phyloP scores from a whole-genome alignment of 1,140 invertebrate genomes.

The Contarinia nasturtii region DNA sequence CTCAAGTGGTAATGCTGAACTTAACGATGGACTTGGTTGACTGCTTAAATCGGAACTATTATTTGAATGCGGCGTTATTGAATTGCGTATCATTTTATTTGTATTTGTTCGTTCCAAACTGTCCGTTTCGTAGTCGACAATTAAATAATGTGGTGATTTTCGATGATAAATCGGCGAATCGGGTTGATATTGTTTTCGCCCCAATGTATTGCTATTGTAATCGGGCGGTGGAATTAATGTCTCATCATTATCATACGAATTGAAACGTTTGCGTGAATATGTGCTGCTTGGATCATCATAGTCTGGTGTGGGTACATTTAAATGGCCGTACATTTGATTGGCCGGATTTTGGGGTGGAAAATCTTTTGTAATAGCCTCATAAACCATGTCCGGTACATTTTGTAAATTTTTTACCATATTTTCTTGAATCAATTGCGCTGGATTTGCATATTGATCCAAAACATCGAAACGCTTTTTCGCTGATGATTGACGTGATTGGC shows the following conservation, averaged over 20 bases:
- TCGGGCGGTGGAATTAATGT: constrained; percentile 20
- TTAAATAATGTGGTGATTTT: constrained; percentile 21
- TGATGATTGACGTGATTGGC: constrained; percentile 12
- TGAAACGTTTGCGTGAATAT: background rate
- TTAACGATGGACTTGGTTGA: constrained; percentile 45
- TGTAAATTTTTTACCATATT: constrained; percentile 26
- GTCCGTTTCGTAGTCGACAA: constrained; percentile 53
- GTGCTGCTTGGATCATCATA: constrained; percentile 16
- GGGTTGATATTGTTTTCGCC: constrained; percentile 17
- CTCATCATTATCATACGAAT: background rate
- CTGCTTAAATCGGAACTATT: constrained; percentile 39
- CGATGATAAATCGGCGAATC: constrained; percentile 21
- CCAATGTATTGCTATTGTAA: constrained; percentile 18
- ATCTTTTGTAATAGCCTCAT: constrained; percentile 34
- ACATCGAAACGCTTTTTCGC: constrained; percentile 14
- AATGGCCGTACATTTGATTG: constrained; percentile 3
- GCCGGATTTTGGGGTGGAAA: constrained; percentile 8
- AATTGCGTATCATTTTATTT: constrained; percentile 25
- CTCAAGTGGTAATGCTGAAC: constrained; percentile 47
- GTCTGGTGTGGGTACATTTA: constrained; percentile 20
- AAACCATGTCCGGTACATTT: constrained; percentile 34
- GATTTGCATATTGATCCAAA: constrained; percentile 19
- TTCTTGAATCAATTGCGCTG: constrained; percentile 16
- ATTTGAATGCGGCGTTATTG: constrained; percentile 38
- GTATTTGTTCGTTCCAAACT: constrained; percentile 46